These are phyloP conservation scores for Eristalinus aeneus DNA, from an alignment of 2,888 invertebrate genomes.

Conservation along the genomic window DNA sequence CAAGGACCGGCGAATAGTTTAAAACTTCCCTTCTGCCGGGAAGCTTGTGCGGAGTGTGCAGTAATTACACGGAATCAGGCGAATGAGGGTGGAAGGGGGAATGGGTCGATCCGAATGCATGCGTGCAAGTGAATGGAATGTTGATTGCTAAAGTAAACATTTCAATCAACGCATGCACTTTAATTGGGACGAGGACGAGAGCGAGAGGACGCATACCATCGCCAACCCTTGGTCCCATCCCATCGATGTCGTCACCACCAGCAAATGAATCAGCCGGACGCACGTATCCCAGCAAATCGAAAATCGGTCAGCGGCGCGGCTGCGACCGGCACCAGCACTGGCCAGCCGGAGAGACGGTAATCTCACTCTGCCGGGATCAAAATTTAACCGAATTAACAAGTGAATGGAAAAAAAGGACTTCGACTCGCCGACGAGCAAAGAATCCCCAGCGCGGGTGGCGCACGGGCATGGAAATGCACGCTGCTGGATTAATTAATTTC, in stretches of 20 bases:
- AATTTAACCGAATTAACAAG: slow-evolving; percentile 66
- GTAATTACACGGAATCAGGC: slow-evolving; percentile 49
- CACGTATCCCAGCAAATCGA: slow-evolving; percentile 35
- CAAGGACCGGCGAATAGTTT: slow-evolving; percentile 44
- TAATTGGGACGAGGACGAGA: slow-evolving; percentile 26
- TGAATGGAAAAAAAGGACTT: slow-evolving; percentile 7
- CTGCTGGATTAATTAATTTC: slow-evolving; percentile 69
- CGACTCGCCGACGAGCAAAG: slow-evolving; percentile 34
- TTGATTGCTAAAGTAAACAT: slow-evolving; percentile 66
- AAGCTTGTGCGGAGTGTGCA: slow-evolving; percentile 48
- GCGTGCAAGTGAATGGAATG: slow-evolving; percentile 55
- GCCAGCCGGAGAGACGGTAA: slow-evolving; percentile 31
- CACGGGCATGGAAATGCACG: slow-evolving; percentile 26
- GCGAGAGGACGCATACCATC: neutral
- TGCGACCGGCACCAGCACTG: neutral
- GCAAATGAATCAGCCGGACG: slow-evolving; percentile 25
- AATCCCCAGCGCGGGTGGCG: neutral
- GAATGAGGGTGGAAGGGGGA: neutral
- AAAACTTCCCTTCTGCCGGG: slow-evolving; percentile 54
- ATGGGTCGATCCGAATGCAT: neutral
- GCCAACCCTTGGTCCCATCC: neutral
- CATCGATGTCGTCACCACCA: neutral
- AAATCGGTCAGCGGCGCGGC: slow-evolving; percentile 63
- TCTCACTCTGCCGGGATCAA: slow-evolving; percentile 58
- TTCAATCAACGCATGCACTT: slow-evolving; percentile 69